A percentile compares a stretch with the other conserved stretches of the same genome.
These are phyloP conservation scores for Archips xylosteana DNA, from an alignment of 2,888 invertebrate genomes.

Conservation along the genomic window DNA sequence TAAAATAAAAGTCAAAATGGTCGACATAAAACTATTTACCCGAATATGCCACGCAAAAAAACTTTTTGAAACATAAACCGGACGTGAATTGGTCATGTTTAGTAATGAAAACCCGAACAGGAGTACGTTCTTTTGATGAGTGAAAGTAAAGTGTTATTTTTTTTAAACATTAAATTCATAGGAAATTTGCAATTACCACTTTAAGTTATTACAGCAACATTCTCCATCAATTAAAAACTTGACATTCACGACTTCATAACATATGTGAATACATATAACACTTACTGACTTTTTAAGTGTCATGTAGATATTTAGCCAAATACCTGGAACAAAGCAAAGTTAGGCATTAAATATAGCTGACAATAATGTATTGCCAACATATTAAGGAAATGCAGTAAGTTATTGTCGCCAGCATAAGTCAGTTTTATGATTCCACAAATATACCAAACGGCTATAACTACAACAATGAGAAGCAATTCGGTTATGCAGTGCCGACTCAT, in stretches of 20 bases:
- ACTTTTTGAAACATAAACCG: conserved; percentile 66
- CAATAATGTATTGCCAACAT: neutral
- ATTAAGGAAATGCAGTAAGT: conserved; percentile 5
- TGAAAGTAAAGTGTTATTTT: conserved; percentile 20
- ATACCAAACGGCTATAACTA: conserved; percentile 51
- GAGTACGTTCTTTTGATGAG: conserved; percentile 19
- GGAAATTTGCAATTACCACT: neutral
- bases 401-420: conserved; percentile 31
- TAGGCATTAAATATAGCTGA: neutral
- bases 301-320: conserved; percentile 14
- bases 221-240: neutral
- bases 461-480: conserved; percentile 52
- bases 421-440: conserved; percentile 52
- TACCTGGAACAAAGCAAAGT: conserved; percentile 25
- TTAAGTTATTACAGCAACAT: neutral
- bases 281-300: conserved; percentile 24
- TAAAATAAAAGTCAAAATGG: conserved; percentile 85
- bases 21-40: conserved; percentile 82
- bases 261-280: neutral
- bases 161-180: neutral
- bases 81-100: conserved; percentile 54
- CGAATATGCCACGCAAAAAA: conserved; percentile 71
- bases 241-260: conserved; percentile 15
- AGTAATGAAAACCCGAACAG: conserved; percentile 36
- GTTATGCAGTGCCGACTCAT: conserved; percentile 54